Conservation (phyloP, 2,113 vertebrate species). For the Lagopus leucura region DNA sequence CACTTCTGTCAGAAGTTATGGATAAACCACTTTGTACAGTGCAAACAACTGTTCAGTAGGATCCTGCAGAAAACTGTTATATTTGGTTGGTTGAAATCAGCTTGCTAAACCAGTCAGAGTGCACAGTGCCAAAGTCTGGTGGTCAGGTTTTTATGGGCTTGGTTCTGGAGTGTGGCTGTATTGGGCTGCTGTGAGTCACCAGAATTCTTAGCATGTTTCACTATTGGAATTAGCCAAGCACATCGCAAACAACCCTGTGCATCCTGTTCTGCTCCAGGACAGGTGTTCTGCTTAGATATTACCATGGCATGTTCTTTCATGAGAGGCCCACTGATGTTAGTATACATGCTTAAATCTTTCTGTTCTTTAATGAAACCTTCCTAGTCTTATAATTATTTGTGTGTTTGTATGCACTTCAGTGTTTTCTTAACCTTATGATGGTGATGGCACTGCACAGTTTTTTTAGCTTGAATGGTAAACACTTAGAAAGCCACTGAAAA, state of each 20-base stretch:
- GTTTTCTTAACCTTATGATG: background rate
- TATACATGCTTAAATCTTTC: background rate
- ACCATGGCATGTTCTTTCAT: background rate
- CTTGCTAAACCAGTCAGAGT: accelerated
- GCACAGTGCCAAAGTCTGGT: background rate
- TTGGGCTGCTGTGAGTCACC: background rate
- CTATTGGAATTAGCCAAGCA: background rate
- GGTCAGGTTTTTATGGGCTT: background rate
- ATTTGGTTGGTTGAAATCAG: background rate
- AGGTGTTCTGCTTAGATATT: background rate
- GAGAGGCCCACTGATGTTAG: background rate
- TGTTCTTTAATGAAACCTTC: background rate
- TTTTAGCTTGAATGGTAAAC: background rate
- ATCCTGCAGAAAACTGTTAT: background rate
- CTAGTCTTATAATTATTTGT: background rate
- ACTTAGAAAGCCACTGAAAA: background rate
- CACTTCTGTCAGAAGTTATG: background rate
- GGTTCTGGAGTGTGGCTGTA: background rate
- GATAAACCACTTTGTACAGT: background rate
- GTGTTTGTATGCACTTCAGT: background rate
- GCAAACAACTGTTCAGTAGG: background rate
- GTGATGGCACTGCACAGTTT: background rate
- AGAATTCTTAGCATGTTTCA: background rate
- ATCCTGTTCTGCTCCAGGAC: background rate
- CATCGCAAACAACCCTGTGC: background rate